Percentiles rank a stretch among this genome's conserved stretches.
Evolutionary conservation across 2,113 vertebrate species (phyloP).

Genomic region (Rhinogobius similis): DNA sequence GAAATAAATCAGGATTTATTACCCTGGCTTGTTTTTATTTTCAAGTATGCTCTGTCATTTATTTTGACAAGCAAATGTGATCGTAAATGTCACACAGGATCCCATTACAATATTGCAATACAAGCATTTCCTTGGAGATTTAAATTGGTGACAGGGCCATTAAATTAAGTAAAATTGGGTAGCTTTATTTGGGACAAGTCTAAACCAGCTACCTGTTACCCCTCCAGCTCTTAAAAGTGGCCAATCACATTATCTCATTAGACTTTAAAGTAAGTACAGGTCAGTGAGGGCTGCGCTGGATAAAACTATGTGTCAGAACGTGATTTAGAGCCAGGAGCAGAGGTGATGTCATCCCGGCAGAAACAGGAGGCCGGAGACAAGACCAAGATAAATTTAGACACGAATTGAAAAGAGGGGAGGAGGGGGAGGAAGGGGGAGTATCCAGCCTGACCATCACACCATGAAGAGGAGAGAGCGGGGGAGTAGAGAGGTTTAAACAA

Average conservation of each 20-base stretch:
- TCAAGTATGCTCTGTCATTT: neutral
- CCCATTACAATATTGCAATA: neutral
- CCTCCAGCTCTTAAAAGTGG: neutral
- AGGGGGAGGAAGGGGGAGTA: conserved; percentile 18
- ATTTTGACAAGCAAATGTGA: neutral
- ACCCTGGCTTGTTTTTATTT: neutral
- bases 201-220: neutral
- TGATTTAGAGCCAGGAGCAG: conserved; percentile 52
- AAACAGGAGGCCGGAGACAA: conserved; percentile 11
- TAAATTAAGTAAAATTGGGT: neutral
- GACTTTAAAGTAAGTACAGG: neutral
- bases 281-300: conserved; percentile 3
- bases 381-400: conserved; percentile 56
- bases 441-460: conserved; percentile 45
- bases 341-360: conserved; percentile 68
- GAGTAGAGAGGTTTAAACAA: conserved; percentile 28
- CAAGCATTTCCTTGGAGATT: neutral
- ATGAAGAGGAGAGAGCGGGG: neutral
- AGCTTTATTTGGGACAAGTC: neutral
- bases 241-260: neutral
- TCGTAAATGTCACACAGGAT: neutral
- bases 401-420: conserved; percentile 1
- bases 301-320: conserved; percentile 19
- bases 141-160: neutral
- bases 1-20: neutral